Evolutionary conservation across 1,140 invertebrate species (phyloP), one percentile per base, ranked within the genome.

Genomic region (Cecropterus lyciades): DNA sequence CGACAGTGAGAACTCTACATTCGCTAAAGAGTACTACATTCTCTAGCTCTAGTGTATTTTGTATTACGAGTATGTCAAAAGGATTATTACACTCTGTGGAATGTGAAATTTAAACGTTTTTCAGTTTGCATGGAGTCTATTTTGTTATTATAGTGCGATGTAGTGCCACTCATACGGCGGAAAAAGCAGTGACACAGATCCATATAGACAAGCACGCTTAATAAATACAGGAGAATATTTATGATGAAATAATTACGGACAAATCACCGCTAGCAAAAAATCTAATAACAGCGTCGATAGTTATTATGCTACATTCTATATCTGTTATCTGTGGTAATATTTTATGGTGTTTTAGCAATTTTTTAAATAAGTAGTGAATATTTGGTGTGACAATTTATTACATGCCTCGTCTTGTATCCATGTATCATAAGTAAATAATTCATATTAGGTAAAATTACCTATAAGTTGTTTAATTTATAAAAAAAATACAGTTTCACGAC

Each of bases 131-230:
- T 49, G 42, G 56, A 59, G 27, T 60, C 27, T 16, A 37, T 49
- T 60, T 49, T 60, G 57, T 60, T 49, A 15, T 11, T 49, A 27
- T 48, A 60, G 27, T 49, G 55, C 13, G 30, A 11, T 24, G 5
- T 27, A 37, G 53, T 42, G 24, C 43, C 43, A 60, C 8, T 60
- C 24, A 27, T 13, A 45, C 16, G 43, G 27, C 43, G 57, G 57
- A 49, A 60, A 60, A 49, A 20, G 45, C 57, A 60, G 40, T 60
- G 45, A 60, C 57, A 60, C 45, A 60, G 57, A 60, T 60, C 56
- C 56, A 60, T 60, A 60, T n/a, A 60, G 20, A 48, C 56, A 33
- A 60, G 45, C 43, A 3, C 27, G 45, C 56, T 48, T 48, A 17
- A 60, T 60, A 48, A 48, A 60, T 48, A 60, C 24, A 60, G 43